Base-by-base conservation (phyloP, 53 echinoderm and acorn worm genomes). In the Patiria pectinifera region DNA sequence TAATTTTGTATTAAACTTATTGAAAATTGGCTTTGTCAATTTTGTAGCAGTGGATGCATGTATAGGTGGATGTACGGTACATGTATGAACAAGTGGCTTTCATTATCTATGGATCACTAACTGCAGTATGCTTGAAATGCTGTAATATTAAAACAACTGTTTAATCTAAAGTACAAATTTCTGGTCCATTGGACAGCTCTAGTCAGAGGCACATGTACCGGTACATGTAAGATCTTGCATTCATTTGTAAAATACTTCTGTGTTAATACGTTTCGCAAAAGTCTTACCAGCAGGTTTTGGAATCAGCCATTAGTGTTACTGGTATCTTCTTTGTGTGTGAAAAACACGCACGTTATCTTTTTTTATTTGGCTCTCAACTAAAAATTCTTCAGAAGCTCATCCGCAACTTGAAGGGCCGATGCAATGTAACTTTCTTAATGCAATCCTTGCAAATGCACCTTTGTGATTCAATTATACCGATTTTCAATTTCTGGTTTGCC, bases 131-230 rank as follows among this genome's bases (percentile, higher is more conserved):
- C 88, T 61, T 88, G 78, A 88, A 78, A 88, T 88, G 44, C 77
- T 88, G 88, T 88, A 78, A 88, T 88, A 88, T 88, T 78, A 78
- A 62, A 82, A 80, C 80, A 80, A 88, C 78, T 78, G 66, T 88
- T 88, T 88, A 88, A 88, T 88, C 78, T 88, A 88, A 88, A 88
- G 88, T 88, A 78, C 88, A 88, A 88, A 60, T 78, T 88, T 88
- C 60, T 78, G 88, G 88, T 77, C 88, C 62, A 62, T 78, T 44
- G 48, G 26, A 69, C 45, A 85, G 69, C 12, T 35, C 35, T 35
- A 45, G 63, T 6, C 47, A 71, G 74, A 21, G 43, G 35, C 1
- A 35, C 35, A 35, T 35, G 26, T 44, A n/a, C n/a, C n/a, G n/a
- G n/a, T n/a, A 43, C 26, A 83, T 23, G 60, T 59, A 59, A 83